Evolutionary conservation across 2,888 invertebrate genomes (phyloP), one percentile per base, ranked within the genome.

Genomic region (Conistra vaccinii): DNA sequence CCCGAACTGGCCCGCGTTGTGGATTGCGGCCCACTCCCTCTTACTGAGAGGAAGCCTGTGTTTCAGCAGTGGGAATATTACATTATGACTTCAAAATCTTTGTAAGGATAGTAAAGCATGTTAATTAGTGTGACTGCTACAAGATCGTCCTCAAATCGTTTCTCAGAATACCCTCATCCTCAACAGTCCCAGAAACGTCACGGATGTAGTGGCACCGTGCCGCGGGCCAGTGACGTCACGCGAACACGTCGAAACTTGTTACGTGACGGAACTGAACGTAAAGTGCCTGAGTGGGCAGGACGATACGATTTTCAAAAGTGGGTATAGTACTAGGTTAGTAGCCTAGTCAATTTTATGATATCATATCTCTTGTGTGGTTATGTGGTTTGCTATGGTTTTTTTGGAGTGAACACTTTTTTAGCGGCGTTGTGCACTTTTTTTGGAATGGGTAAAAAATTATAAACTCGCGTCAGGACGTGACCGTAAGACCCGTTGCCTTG

Each of bases 211-310:
- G 55, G 70, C 60, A 70, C 53, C 58, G 57, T 61, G 72, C 69
- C 53, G 66, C 81, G 62, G 76, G 76, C 65, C 69, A 76, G 80
- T 71, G 73, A 74, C 78, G 77, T 80, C 89, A 89, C 90, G 88
- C 90, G 83, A 87, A 77, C 87, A 80, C 78, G 86, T 87, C 88
- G 78, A 86, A 86, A 86, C 86, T 85, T 86, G 87, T 87, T 85
- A 87, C 80, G 80, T 84, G 69, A 84, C 75, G 86, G 82, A 85
- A 80, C 81, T 69, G 71, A 29, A 73, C 57, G 69, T 69, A 61
- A 69, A 78, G 76, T 78, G 75, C 51, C 69, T 62, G 73, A 82
- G 73, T 68, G 74, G 69, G 39, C 58, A 29, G 12, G 42, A 65
- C 20, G 48, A 74, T 68, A 74, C 53, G 61, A 60, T 79, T 66